Evolutionary conservation across 2,797 vertebrate genomes (phyloP), one percentile per base, ranked within the genome.

Genomic region (Erithacus rubecula): DNA sequence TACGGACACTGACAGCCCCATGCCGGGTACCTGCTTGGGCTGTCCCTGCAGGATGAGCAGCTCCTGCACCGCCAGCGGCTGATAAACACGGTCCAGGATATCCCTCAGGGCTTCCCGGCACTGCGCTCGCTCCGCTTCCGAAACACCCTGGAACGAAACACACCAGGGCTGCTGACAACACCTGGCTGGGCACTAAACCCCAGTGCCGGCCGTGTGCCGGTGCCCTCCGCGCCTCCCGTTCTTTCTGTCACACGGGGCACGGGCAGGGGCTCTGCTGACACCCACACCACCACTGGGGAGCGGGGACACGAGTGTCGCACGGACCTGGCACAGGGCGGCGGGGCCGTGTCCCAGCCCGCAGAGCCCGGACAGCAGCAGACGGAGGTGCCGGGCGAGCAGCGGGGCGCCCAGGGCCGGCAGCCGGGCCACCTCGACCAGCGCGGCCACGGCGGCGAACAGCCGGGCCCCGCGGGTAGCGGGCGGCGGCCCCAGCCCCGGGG

Each of bases 21-120:
- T 17, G 59, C 16, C 7, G 9, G 70, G 47, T 98, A 99, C 99
- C 99, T 99, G 98, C 94, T 97, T 99, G 62, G 98, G 88, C 84
- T 98, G 98, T 34, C 99, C 99, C 96, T 99, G 99, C 71, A 99
- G 98, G 52, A 99, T 34, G 15, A 99, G 98, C 76, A 99, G 98
- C 95, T 99, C 99, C 96, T 98, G 98, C 95, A 99, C 98, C 1
- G 98, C 98, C 26, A 99, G 97, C 3, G 99, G 99, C 81, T 99
- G 99, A 96, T 99, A 99, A 7, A 99, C 98, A 55, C 98, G 98
- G 94, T 98, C 98, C 78, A 99, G 89, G 69, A 99, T 90, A 32
- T 92, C 92, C 94, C 69, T 97, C 47, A 99, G 97, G 26, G 97
- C 90, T n/a, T 98, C 94, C 78, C 84, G 98, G 86, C 98, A 98